Evolutionary conservation across 2,888 invertebrate species (phyloP), one percentile per base, ranked within the genome.

Genomic region (Cerceris rybyensis): DNA sequence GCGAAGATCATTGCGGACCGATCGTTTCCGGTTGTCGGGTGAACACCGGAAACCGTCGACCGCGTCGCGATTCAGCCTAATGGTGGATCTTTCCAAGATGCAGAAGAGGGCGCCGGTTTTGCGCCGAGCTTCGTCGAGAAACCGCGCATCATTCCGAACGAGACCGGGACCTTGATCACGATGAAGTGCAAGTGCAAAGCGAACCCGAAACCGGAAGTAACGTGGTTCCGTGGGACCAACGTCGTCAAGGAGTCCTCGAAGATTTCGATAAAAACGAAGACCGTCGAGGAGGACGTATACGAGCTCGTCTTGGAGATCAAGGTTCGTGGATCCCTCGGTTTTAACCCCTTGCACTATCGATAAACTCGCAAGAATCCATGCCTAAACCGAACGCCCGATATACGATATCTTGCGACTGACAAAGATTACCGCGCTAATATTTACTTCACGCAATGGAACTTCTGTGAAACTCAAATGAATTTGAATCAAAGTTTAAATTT

Each of bases 71-170:
- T n/a, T 43, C n/a, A 71, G 65, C 76, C 81, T 88, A 84, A 90
- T 75, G 81, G 57, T 82, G 87, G 88, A 88, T 88, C 82, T 89
- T 93, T 93, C 91, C 94, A 92, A 98, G 97, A 97, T 95, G 96
- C 97, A 93, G 97, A 97, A 93, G 97, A 97, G 93, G 97, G 96
- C 88, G 96, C 96, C 91, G 98, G 98, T 92, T 97, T 97, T 94
- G 97, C 98, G 88, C 99, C 99, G 85, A 97, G 98, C 79, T 99
- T 99, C 94, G 96, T 98, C 92, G 98, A 98, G 94, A 99, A 99
- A 94, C 99, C 99, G 84, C 96, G 97, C 93, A 99, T 99, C 93
- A 98, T 99, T 94, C 99, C 99, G 92, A 98, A 98, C 94, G 98
- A 98, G 93, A 97, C 96, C 91, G 99, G 98, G 88, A 98, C 98